Conservation (phyloP, 2,113 vertebrate genomes). For the Calonectris borealis region DNA sequence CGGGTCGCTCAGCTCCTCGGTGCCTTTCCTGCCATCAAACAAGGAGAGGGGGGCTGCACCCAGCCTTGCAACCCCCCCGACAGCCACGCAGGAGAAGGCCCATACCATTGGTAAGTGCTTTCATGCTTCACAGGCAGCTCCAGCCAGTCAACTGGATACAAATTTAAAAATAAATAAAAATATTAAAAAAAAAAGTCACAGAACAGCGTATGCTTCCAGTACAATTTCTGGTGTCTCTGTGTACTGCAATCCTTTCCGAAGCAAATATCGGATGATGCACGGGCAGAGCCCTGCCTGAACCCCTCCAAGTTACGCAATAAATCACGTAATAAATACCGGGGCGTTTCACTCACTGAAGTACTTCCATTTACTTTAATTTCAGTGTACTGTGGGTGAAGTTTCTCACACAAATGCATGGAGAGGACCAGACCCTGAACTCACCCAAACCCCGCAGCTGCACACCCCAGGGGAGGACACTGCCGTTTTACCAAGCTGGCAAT, state of each 20-base stretch:
- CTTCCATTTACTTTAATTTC: not conserved
- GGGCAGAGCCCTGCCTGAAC: not conserved
- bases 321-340: not conserved
- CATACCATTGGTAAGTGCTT: not conserved
- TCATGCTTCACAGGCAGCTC: not conserved
- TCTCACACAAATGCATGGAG: not conserved
- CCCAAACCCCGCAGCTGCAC: not conserved
- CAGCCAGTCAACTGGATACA: not conserved
- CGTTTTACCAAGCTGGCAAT: not conserved
- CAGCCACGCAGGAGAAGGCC: not conserved
- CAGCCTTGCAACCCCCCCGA: not conserved
- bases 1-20: accelerated
- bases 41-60: not conserved
- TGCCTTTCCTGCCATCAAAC: not conserved
- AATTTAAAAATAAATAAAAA: not conserved
- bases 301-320: not conserved
- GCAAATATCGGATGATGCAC: not conserved
- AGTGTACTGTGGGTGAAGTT: not conserved
- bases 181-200: not conserved
- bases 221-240: not conserved
- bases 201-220: not conserved
- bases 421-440: not conserved
- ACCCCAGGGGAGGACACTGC: not conserved
- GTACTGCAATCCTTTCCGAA: not conserved
- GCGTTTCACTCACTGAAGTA: not conserved